Evolutionary conservation across 2,888 invertebrate genomes (phyloP), one percentile per base, ranked within the genome.

Genomic region (Pammene aurita): DNA sequence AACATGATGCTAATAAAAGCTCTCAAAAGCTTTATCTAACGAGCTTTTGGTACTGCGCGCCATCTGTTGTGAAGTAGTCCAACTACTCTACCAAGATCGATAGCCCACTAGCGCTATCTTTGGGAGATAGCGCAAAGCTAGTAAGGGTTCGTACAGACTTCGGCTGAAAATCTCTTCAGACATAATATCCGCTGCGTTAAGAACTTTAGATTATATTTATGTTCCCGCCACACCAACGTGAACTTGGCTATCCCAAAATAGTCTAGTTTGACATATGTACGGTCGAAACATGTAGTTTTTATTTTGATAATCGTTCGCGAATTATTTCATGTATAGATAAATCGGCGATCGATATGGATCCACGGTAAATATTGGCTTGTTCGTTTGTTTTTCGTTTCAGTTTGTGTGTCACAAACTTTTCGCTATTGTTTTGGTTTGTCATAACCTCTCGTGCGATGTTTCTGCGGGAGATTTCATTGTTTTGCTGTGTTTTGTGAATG

Each of bases 251-350:
- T 86, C 86, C 88, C 77, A 86, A 92, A 92, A 92, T 92, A 92
- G 91, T 90, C 83, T 81, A 86, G 87, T 92, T 91, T 91, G 92
- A 92, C 92, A 92, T 89, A 90, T 86, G 86, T 82, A 86, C 84
- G 86, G 84, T 82, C 80, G 87, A 85, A 92, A 86, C 88, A 92
- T 92, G 91, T 92, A 91, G 92, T 86, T 89, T 89, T 88, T 90
- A 88, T 88, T 89, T 87, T 85, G 79, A 85, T 88, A 87, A 85
- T 84, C 84, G 83, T 79, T 84, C 75, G 87, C 84, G 82, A 86
- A 86, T 85, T 86, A 85, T 84, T 84, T 81, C 72, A 82, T 84
- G 73, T 81, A 81, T 80, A 78, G 74, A 77, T 78, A 78, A 75
- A 72, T 84, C 85, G 80, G 87, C 87, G 85, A 83, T 84, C 77